These are phyloP conservation scores for Spodoptera exigua DNA, from an alignment of 2,888 invertebrate species.

Conservation along the genomic window DNA sequence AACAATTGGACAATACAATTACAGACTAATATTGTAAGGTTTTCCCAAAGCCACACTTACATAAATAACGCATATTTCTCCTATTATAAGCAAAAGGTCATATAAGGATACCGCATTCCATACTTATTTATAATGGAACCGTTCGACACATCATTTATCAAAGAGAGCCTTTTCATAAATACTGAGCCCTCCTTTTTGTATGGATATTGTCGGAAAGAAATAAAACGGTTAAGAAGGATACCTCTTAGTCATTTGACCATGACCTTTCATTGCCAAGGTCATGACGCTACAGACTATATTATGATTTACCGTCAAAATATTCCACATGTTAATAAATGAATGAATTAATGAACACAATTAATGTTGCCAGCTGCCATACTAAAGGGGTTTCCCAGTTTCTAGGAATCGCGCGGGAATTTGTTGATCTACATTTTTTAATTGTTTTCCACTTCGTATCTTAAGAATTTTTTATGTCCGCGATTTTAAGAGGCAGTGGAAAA, in stretches of 20 bases:
- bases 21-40: neutral
- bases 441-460: neutral
- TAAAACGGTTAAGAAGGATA: slow-evolving; percentile 28
- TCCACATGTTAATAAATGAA: slow-evolving; percentile 43
- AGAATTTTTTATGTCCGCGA: no score
- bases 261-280: slow-evolving; percentile 57
- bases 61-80: neutral
- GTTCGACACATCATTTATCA: slow-evolving; percentile 29
- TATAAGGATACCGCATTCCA: no score
- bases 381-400: slow-evolving; percentile 33
- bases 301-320: slow-evolving; percentile 47
- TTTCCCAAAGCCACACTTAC: neutral
- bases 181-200: slow-evolving; percentile 28
- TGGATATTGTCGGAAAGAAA: slow-evolving; percentile 26
- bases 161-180: slow-evolving; percentile 9
- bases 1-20: no score
- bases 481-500: no score
- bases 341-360: slow-evolving; percentile 46
- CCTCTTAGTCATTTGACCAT: slow-evolving; percentile 53
- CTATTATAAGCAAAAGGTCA: no score
- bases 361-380: slow-evolving; percentile 8
- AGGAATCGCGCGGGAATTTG: slow-evolving; percentile 8
- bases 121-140: slow-evolving; percentile 8
- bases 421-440: slow-evolving; percentile 17
- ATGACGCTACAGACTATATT: slow-evolving; percentile 38